Percentiles rank a stretch among this genome's conserved stretches.
These are phyloP conservation scores for Aphelocoma californica DNA, from an alignment of 2,797 vertebrate genomes.

Conservation along the genomic window DNA sequence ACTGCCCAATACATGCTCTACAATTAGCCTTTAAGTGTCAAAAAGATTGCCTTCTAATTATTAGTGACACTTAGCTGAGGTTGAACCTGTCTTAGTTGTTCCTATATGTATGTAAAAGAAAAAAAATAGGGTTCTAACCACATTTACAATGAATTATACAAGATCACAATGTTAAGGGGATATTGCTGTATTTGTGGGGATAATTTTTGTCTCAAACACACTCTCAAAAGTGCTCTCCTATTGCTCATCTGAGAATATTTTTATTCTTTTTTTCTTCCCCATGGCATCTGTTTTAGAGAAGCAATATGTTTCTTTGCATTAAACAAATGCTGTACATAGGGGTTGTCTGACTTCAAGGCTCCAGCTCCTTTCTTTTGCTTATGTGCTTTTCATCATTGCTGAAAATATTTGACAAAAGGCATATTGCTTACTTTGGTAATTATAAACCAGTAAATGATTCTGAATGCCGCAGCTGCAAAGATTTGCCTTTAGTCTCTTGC, in stretches of 20 bases:
- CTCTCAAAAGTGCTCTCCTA: not conserved
- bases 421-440: slow-evolving; percentile 1
- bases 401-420: slow-evolving; percentile 37
- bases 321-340: not conserved
- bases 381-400: not conserved
- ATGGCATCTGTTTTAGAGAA: slow-evolving; percentile 31
- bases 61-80: not conserved
- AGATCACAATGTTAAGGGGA: not conserved
- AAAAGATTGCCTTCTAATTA: not conserved
- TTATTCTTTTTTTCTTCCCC: not conserved
- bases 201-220: not conserved
- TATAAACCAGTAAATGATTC: not conserved
- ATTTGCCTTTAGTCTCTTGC: not conserved
- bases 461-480: not conserved
- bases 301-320: slow-evolving; percentile 4
- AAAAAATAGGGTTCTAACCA: not conserved
- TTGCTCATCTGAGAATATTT: not conserved
- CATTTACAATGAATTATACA: not conserved
- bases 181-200: not conserved
- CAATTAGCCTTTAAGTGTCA: not conserved
- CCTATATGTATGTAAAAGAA: not conserved
- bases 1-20: not conserved
- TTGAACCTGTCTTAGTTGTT: not conserved
- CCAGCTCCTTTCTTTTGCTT: not conserved
- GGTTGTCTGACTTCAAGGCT: not conserved